A percentile compares a stretch with the other conserved stretches of the same genome.
Evolutionary conservation across 2,888 invertebrate genomes (phyloP).

Genomic region (Nudaria mundana): DNA sequence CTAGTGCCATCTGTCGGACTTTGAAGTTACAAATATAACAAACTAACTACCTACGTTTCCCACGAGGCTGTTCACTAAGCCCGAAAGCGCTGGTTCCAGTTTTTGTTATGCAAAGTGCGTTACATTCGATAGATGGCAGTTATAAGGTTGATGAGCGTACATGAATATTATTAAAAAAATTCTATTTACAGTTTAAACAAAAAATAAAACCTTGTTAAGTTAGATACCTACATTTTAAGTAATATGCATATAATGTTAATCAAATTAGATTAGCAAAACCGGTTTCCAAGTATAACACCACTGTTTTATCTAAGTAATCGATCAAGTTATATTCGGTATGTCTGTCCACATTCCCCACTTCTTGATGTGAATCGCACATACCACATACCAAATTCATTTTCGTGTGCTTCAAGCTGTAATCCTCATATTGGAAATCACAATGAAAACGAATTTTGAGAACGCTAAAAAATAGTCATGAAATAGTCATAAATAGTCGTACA

Average conservation of each 20-base stretch:
- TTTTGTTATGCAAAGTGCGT: conserved; percentile 12
- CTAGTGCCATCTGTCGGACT: conserved; percentile 28
- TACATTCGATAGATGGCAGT: conserved; percentile 23
- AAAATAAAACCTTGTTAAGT: background rate
- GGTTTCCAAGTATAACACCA: background rate
- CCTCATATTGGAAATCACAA: too few relatives aligned
- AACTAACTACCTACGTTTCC: conserved; percentile 12
- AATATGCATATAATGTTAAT: background rate
- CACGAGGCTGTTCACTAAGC: conserved; percentile 2
- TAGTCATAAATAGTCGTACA: too few relatives aligned
- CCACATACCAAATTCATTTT: too few relatives aligned
- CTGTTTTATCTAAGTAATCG: background rate
- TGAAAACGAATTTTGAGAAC: too few relatives aligned
- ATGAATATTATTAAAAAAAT: too few relatives aligned
- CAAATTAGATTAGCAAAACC: conserved; percentile 1
- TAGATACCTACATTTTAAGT: background rate
- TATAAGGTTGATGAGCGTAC: too few relatives aligned
- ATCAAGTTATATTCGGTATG: conserved; percentile 1
- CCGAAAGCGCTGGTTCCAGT: conserved; percentile 2
- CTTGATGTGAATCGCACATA: too few relatives aligned
- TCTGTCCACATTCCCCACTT: conserved; percentile 1
- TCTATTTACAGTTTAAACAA: too few relatives aligned
- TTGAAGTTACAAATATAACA: conserved; percentile 7
- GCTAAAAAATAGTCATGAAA: too few relatives aligned
- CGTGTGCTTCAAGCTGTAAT: too few relatives aligned